A percentile compares a stretch with the other conserved stretches of the same genome.
phyloP scores from a whole-genome alignment of 1,140 invertebrate genomes.

The Drosophila takahashii region DNA sequence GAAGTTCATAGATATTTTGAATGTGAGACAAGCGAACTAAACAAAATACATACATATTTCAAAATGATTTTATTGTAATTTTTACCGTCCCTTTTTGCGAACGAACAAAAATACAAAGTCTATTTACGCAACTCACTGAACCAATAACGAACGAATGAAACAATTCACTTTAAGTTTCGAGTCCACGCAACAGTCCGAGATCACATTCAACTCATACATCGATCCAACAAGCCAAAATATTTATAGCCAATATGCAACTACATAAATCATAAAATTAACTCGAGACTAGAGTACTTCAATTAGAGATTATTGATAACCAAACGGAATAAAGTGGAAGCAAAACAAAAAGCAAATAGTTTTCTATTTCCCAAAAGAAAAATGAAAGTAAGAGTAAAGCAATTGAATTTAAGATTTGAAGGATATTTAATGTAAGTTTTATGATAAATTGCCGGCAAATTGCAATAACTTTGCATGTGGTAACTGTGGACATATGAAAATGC shows the following conservation, averaged over 20 bases:
- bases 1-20: conserved; percentile 42
- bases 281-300: conserved; percentile 66
- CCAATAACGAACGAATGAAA: conserved; percentile 53
- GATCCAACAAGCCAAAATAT: conserved; percentile 74
- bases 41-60: conserved; percentile 67
- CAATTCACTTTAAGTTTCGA: conserved; percentile 54
- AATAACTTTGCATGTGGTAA: conserved; percentile 41
- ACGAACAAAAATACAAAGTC: conserved; percentile 64
- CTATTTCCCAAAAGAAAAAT: conserved; percentile 58
- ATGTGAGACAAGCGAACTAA: conserved; percentile 26
- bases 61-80: conserved; percentile 84
- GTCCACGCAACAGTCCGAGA: conserved; percentile 39
- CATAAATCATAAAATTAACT: conserved; percentile 56
- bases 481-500: conserved; percentile 65
- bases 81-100: conserved; percentile 84
- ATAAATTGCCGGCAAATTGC: conserved; percentile 47
- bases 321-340: conserved; percentile 9
- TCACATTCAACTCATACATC: conserved; percentile 52
- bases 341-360: conserved; percentile 70
- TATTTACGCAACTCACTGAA: conserved; percentile 76
- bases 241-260: conserved; percentile 69
- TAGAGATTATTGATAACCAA: conserved; percentile 51
- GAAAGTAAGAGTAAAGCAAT: conserved; percentile 62
- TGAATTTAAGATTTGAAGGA: conserved; percentile 77
- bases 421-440: conserved; percentile 76